Evolutionary conservation across 2,888 invertebrate genomes (phyloP).

Genomic region (Cyclophora albipunctata): DNA sequence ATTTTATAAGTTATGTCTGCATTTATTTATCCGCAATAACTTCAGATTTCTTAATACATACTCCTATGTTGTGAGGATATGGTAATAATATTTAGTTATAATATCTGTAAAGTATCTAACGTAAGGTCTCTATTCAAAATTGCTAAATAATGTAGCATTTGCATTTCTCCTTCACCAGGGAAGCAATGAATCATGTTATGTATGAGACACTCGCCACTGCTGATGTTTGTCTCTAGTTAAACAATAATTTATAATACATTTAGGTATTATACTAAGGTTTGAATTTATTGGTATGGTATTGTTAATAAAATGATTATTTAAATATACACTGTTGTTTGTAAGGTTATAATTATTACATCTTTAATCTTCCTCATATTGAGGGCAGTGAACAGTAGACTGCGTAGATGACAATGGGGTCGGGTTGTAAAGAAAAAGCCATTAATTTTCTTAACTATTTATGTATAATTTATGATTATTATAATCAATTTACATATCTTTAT

Average conservation of each 20-base stretch:
- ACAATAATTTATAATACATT: conserved; percentile 19
- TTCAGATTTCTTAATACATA: too few relatives aligned
- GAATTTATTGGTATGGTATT: conserved; percentile 50
- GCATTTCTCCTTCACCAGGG: too few relatives aligned
- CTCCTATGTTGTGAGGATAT: too few relatives aligned
- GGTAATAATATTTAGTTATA: too few relatives aligned
- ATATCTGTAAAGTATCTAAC: too few relatives aligned
- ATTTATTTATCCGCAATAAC: too few relatives aligned
- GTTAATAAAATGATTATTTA: conserved; percentile 50
- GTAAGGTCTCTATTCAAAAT: too few relatives aligned
- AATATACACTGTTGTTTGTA: conserved; percentile 5
- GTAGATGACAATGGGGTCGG: not conserved
- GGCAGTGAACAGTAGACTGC: too few relatives aligned
- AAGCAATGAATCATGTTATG: conserved; percentile 24
- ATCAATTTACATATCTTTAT: conserved; percentile 70
- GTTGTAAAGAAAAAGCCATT: conserved; percentile 23
- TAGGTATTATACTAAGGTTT: conserved; percentile 32
- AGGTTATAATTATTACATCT: not conserved
- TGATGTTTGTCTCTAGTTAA: conserved; percentile 26
- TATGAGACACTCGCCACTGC: conserved; percentile 13
- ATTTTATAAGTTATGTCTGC: too few relatives aligned
- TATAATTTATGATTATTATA: conserved; percentile 64
- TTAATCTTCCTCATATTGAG: not conserved
- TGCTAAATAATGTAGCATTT: too few relatives aligned
- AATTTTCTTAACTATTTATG: conserved; percentile 67